Evolutionary conservation across 2,113 vertebrate genomes (phyloP).

Genomic region (Pseudorasbora parva): DNA sequence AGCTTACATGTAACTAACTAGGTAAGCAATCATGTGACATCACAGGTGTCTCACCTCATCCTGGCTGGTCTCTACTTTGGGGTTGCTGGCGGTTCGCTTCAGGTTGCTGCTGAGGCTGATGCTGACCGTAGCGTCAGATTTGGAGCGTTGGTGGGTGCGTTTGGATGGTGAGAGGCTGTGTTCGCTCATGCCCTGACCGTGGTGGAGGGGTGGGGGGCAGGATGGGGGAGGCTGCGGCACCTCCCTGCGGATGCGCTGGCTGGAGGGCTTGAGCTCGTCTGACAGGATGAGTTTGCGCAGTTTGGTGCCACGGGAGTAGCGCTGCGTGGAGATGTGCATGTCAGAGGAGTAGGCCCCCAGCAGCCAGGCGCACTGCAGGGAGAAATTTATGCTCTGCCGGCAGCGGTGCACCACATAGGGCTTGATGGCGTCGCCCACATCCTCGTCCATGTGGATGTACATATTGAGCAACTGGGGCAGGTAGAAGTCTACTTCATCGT

Average conservation of each 20-base stretch:
- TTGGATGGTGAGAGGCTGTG: slow-evolving; percentile 88
- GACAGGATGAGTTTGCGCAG: slow-evolving; percentile 92
- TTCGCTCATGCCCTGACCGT: slow-evolving; percentile 63
- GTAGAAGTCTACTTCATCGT: slow-evolving; percentile 94
- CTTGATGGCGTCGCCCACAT: slow-evolving; percentile 94
- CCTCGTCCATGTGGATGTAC: slow-evolving; percentile 99
- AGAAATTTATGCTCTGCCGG: slow-evolving; percentile 93
- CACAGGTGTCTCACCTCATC: slow-evolving; percentile 81
- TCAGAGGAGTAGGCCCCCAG: slow-evolving; percentile 93
- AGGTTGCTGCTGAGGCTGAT: slow-evolving; percentile 93
- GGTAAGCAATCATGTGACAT: slow-evolving; percentile 7
- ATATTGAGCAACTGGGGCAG: slow-evolving; percentile 96
- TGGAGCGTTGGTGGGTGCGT: slow-evolving; percentile 96
- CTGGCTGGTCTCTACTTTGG: slow-evolving; percentile 90
- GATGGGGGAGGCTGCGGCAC: slow-evolving; percentile 61
- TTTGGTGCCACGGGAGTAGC: slow-evolving; percentile 92
- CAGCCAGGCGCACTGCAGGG: slow-evolving; percentile 90
- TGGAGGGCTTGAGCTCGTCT: slow-evolving; percentile 88
- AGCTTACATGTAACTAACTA: neutral
- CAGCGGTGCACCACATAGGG: slow-evolving; percentile 97
- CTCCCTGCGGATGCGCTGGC: slow-evolving; percentile 76
- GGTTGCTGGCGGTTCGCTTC: slow-evolving; percentile 95
- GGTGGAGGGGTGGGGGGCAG: slow-evolving; percentile 48
- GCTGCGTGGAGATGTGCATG: slow-evolving; percentile 98
- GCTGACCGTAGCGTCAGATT: slow-evolving; percentile 91